Percentiles rank a stretch among this genome's conserved stretches.
These are phyloP conservation scores for Aleiodes testaceus DNA, from an alignment of 2,888 invertebrate species.

Conservation along the genomic window DNA sequence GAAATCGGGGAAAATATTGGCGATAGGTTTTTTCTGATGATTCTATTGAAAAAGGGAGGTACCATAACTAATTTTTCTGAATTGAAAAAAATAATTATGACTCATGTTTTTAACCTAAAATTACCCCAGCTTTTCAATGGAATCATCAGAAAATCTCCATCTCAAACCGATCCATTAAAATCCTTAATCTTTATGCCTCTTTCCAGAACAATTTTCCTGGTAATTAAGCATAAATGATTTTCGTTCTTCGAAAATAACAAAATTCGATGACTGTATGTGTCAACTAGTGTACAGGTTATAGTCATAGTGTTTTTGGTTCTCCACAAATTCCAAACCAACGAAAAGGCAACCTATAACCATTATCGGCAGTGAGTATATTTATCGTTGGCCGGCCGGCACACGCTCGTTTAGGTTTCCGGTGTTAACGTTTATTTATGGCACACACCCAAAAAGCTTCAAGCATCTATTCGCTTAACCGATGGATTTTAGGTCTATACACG, in stretches of 20 bases:
- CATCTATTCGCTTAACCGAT: conserved; percentile 32
- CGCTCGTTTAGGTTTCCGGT: conserved; percentile 60
- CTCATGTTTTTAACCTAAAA: too few relatives aligned
- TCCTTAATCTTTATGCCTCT: too few relatives aligned
- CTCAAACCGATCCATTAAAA: too few relatives aligned
- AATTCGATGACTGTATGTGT: conserved; percentile 4
- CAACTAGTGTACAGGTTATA: conserved; percentile 15
- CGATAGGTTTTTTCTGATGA: too few relatives aligned
- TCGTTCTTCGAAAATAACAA: not conserved
- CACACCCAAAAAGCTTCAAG: conserved; percentile 51
- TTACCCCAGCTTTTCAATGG: too few relatives aligned
- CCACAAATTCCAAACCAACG: conserved; percentile 26
- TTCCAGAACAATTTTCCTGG: too few relatives aligned
- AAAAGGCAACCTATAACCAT: conserved; percentile 46
- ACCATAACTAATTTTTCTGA: too few relatives aligned
- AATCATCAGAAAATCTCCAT: too few relatives aligned
- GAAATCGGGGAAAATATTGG: too few relatives aligned
- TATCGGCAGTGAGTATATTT: conserved; percentile 61
- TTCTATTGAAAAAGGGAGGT: too few relatives aligned
- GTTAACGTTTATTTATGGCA: conserved; percentile 65
- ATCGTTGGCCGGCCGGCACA: conserved; percentile 53
- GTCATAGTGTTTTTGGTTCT: conserved; percentile 34
- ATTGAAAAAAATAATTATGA: too few relatives aligned
- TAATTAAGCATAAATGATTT: too few relatives aligned
- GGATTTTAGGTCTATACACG: conserved; percentile 23